Base-by-base conservation (phyloP, 2,113 vertebrate species). In the Hypocryptadius cinnamomeus region DNA sequence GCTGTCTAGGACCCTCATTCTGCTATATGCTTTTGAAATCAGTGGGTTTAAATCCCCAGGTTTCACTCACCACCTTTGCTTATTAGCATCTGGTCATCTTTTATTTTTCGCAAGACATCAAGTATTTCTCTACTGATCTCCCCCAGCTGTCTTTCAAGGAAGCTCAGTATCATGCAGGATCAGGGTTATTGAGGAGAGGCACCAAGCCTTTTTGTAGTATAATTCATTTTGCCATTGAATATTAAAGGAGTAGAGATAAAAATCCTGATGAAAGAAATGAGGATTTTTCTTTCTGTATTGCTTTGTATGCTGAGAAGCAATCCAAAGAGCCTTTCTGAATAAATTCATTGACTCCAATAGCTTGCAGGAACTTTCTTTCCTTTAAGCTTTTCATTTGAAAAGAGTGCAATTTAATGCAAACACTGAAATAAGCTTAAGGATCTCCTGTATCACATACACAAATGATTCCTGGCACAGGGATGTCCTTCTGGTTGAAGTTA, bases 241-340 rank as follows among this genome's bases (percentile, higher is more conserved):
- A 84, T 71, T 92, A 91, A 91, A 94, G 64, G 40, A 77, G 19
- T 35, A 57, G 57, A 92, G 69, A 94, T 92, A 65, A 96, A 96
- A 93, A 77, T 84, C n/a, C 60, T 81, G 90, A 92, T 93, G 90
- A 95, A 94, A 96, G 85, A 74, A 93, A 86, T 53, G 37, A 80
- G 51, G 79, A 61, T 60, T 92, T 87, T 94, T 85, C 72, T 64
- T 87, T 68, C 60, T 80, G 12, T 79, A 23, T 83, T 87, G 53
- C 81, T 96, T 93, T 85, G 27, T 90, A 86, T 80, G 76, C 79
- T 86, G 72, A 88, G 95, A 95, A 94, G 57, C 83, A 85, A 65
- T 47, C 76, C 79, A 86, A 94, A 95, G 60, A 86, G 31, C 33
- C 79, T 90, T 88, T 80, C 76, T 61, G 85, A 95, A 92, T 92